Evolutionary conservation across 1,140 invertebrate species (phyloP).

Genomic region (Coenobita brevimanus): DNA sequence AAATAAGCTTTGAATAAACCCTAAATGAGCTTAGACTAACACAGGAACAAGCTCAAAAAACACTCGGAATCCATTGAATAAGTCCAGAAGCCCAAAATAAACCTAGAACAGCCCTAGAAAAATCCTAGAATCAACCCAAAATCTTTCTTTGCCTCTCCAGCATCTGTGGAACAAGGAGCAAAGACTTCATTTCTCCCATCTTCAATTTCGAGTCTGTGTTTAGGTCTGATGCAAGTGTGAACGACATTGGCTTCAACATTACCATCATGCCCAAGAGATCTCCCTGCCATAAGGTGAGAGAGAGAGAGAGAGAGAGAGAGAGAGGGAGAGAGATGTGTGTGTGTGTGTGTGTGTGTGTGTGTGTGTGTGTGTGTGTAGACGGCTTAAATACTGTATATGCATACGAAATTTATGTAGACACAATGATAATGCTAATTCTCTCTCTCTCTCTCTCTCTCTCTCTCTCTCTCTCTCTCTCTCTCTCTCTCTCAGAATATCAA

Average conservation of each 20-base stretch:
- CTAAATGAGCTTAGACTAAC: too few relatives aligned
- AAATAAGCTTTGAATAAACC: too few relatives aligned
- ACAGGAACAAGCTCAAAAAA: too few relatives aligned
- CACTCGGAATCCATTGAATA: too few relatives aligned
- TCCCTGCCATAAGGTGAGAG: constrained; percentile 18
- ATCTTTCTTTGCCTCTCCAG: too few relatives aligned
- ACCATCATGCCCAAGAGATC: constrained; percentile 12
- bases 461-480: too few relatives aligned
- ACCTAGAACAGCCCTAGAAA: too few relatives aligned
- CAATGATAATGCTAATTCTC: too few relatives aligned
- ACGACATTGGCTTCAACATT: constrained; percentile 25
- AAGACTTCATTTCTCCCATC: not conserved
- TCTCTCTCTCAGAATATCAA: not conserved
- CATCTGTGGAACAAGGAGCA: constrained; percentile 1
- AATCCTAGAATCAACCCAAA: too few relatives aligned
- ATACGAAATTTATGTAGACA: not conserved
- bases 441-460: too few relatives aligned
- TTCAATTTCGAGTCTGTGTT: constrained; percentile 31
- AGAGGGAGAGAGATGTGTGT: not conserved
- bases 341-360: not conserved
- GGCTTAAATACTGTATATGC: not conserved
- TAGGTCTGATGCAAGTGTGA: not conserved
- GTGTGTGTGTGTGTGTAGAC: not conserved
- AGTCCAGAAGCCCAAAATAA: too few relatives aligned
- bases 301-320: not conserved